Percentiles rank a stretch among this genome's conserved stretches.
These are phyloP conservation scores for Phoxinus dragarum DNA, from an alignment of 2,797 vertebrate species.

Conservation along the genomic window DNA sequence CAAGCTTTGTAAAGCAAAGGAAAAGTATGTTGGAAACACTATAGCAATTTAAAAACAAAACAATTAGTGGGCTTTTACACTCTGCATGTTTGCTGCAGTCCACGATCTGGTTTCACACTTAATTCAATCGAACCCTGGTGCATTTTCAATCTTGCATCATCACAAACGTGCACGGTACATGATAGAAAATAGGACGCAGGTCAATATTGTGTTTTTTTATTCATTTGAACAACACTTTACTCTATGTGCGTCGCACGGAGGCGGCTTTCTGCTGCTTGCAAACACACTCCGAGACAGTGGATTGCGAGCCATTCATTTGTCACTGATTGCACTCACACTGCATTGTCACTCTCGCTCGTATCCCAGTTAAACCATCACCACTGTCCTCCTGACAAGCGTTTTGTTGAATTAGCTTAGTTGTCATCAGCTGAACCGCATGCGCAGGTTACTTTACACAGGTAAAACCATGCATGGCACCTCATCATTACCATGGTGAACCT, in stretches of 20 bases:
- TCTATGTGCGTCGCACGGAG: background rate
- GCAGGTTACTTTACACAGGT: too few relatives aligned
- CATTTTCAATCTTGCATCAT: too few relatives aligned
- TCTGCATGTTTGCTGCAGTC: too few relatives aligned
- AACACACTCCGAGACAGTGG: background rate
- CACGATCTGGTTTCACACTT: too few relatives aligned
- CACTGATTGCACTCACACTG: background rate
- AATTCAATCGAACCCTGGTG: too few relatives aligned
- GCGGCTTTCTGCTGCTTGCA: background rate
- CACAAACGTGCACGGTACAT: too few relatives aligned
- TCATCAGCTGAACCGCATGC: too few relatives aligned
- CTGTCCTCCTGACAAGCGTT: too few relatives aligned
- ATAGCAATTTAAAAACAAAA: background rate
- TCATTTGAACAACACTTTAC: background rate
- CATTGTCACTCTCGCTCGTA: background rate
- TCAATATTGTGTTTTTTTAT: background rate
- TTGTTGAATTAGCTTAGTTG: too few relatives aligned
- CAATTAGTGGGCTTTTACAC: too few relatives aligned
- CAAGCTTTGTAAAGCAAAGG: background rate
- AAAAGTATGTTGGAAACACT: background rate
- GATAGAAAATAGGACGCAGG: too few relatives aligned
- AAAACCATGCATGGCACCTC: background rate
- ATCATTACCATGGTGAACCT: background rate
- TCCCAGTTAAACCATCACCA: background rate
- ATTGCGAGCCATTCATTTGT: background rate